These are phyloP conservation scores for Oithona nana DNA, from an alignment of 2,888 invertebrate species.

Conservation along the genomic window DNA sequence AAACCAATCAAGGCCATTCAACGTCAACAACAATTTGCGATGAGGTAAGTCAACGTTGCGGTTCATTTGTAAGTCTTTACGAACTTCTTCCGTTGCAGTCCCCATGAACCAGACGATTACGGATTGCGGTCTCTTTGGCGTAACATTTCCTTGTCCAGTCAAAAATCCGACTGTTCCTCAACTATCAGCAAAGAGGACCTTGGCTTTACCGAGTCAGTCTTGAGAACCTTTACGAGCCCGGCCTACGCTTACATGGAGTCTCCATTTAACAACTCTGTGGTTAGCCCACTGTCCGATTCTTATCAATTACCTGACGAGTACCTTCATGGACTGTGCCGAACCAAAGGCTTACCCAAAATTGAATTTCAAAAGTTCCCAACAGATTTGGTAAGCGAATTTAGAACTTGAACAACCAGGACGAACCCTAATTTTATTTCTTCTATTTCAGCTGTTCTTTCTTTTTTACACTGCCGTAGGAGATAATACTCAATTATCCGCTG, in stretches of 20 bases:
- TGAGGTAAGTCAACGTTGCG: no score
- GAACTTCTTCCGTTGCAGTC: not conserved
- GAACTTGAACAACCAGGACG: not conserved
- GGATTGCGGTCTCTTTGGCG: not conserved
- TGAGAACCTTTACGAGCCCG: not conserved
- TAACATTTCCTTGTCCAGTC: not conserved
- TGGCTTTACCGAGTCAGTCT: not conserved
- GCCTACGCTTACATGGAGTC: not conserved
- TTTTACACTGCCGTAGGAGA: not conserved
- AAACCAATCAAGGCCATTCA: no score
- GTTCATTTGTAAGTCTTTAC: not conserved
- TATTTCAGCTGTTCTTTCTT: not conserved
- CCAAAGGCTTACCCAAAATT: not conserved
- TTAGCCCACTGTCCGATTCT: not conserved
- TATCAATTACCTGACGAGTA: not conserved
- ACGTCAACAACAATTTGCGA: no score
- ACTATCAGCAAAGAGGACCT: not conserved
- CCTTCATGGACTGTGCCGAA: not conserved
- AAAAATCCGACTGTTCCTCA: not conserved
- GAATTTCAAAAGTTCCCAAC: not conserved
- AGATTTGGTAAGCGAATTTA: not conserved
- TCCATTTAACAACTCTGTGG: not conserved
- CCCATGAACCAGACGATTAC: not conserved
- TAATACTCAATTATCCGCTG: not conserved
- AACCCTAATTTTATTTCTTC: not conserved